Evolutionary conservation across 1,140 invertebrate species (phyloP), one percentile per base, ranked within the genome.

Genomic region (Adelges cooleyi): DNA sequence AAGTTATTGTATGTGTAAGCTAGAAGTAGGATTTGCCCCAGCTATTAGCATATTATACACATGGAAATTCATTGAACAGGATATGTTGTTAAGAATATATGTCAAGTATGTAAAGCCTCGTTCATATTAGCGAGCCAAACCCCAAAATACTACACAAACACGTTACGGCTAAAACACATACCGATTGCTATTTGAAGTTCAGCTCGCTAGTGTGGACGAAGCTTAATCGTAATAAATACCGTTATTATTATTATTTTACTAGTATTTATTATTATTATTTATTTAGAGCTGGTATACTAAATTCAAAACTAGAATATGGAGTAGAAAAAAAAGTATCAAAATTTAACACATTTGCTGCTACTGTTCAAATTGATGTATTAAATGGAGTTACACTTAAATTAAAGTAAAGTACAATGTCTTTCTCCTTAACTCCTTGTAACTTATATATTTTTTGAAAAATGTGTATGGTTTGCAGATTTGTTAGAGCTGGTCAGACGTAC

Each of bases 281-380:
- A 22, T 72, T 49, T 52, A 94, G 90, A 75, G 77, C 84, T 67
- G 92, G 93, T 18, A 90, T 90, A 8, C 88, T 92, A 75, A 92
- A 92, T 25, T 84, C 83, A 2, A 78, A 89, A 65, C 74, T 92
- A 0, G 92, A 95, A 73, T 96, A 95, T 74, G 92, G 92, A 0
- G 86, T 86, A 27, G 90, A 96, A 71, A 95, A 95, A 70, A 92
- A 90, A 75, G 81, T 97, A 15, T 92, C 93, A 0, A 84, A 92
- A 72, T 88, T 92, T 70, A 95, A 88, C 69, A 84, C 83, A n/a
- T 74, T 97, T 1, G 85, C 89, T 2, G 92, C 92, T 8, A 80
- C 86, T 0, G 85, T 97, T 10, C 80, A 83, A 42, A 75, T 96
- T 38, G 92, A 92, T 8, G 77, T 90, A 25, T 90, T 90, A 2